Evolutionary conservation across 2,113 vertebrate genomes (phyloP), one percentile per base, ranked within the genome.

Genomic region (Protomyctophum bolini): DNA sequence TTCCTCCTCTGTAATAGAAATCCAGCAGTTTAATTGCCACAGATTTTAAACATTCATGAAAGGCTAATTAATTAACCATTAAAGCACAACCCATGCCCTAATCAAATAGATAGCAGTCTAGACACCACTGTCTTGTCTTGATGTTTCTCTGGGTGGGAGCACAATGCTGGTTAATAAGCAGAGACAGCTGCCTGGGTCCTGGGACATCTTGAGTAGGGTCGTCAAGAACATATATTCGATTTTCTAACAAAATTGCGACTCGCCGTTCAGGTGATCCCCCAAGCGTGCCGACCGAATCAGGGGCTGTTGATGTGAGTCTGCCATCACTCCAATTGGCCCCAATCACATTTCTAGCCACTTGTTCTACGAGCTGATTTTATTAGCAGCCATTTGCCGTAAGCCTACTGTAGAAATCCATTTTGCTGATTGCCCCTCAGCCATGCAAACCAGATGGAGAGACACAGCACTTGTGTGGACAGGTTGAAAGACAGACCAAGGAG

Each of bases 381-480:
- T 81, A 75, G 78, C 59, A 76, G 64, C 74, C 74, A 81, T 88
- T 86, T 84, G 75, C 74, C 58, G 65, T 79, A 77, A 79, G 85
- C 56, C 74, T 75, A 21, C 21, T 1, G 21, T 21, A 63, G 76
- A 80, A 79, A 79, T 85, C 78, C 62, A 75, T 83, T 81, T 75
- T 62, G 10, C 54, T 59, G 58, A 80, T 73, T 14, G 68, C 69
- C 21, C 21, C 47, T 82, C 72, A 41, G 21, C 66, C 72, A 68
- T 72, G 54, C 73, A 79, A 51, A 85, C 71, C 75, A 62, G 12
- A 75, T 56, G 63, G 86, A 67, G 63, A 58, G 54, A 70, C 66
- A 70, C 57, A 50, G 63, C 6, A 4, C 4, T 54, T 65, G 50
- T 56, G 50, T 72, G 55, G 60, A 69, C n/a, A 11, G 48, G 68